These are phyloP conservation scores for Lepisosteus oculatus DNA, from an alignment of 2,113 vertebrate genomes.

Conservation along the genomic window DNA sequence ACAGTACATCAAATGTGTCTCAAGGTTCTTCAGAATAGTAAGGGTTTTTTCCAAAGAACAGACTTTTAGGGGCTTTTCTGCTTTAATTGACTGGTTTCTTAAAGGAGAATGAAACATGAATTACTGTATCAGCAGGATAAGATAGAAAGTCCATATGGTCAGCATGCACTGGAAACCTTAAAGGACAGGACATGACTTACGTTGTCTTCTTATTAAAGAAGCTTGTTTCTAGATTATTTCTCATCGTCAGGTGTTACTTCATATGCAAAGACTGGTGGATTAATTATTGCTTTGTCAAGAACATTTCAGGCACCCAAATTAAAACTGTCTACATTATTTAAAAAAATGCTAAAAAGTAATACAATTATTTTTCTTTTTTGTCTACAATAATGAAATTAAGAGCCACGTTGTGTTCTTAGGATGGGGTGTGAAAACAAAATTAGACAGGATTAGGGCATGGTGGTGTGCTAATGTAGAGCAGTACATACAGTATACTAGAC, in stretches of 20 bases:
- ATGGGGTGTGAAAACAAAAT: neutral
- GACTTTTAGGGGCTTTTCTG: neutral
- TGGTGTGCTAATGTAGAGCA: neutral
- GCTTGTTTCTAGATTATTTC: too few relatives aligned
- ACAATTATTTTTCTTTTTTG: neutral
- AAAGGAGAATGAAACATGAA: neutral
- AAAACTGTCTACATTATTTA: neutral
- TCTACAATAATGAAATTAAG: neutral
- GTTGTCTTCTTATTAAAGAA: too few relatives aligned
- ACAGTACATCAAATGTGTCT: neutral
- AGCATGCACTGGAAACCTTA: neutral
- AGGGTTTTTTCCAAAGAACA: too few relatives aligned
- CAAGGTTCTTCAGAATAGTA: neutral
- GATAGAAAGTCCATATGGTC: slow-evolving; percentile 13
- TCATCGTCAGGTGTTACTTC: slow-evolving; percentile 1
- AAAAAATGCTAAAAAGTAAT: too few relatives aligned
- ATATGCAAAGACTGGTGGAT: neutral
- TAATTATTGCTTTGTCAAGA: neutral
- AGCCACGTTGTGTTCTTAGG: neutral
- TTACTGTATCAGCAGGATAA: neutral
- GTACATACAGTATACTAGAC: neutral
- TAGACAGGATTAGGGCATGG: neutral
- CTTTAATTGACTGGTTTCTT: neutral
- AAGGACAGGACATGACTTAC: too few relatives aligned
- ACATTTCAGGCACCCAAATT: neutral